Evolutionary conservation across 1,140 invertebrate species (phyloP).

Genomic region (Chrysopa pallens): DNA sequence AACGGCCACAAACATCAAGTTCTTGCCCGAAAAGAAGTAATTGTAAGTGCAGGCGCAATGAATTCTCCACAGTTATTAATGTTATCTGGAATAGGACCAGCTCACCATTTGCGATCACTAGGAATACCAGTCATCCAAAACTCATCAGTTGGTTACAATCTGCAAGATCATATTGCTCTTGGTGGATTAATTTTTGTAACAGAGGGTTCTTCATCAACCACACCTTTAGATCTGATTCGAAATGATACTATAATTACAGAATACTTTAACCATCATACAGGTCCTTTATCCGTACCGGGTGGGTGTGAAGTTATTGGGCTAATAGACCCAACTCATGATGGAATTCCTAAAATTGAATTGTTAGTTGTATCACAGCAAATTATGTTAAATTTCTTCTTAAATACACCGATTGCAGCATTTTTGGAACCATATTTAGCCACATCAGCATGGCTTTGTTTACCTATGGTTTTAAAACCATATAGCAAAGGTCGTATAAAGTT

Average conservation of each 20-base stretch:
- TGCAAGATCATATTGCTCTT: slow-evolving; percentile 53
- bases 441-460: slow-evolving; percentile 62
- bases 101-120: slow-evolving; percentile 36
- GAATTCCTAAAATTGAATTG: slow-evolving; percentile 75
- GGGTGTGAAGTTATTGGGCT: slow-evolving; percentile 74
- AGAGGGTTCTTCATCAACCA: slow-evolving; percentile 21
- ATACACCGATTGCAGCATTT: slow-evolving; percentile 41
- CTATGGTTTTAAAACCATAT: slow-evolving; percentile 35
- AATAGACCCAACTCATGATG: slow-evolving; percentile 66
- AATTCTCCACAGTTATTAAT: slow-evolving; percentile 56
- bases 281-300: slow-evolving; percentile 65
- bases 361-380: slow-evolving; percentile 65
- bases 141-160: slow-evolving; percentile 48
- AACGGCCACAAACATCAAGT: slow-evolving; percentile 29
- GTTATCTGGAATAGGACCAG: slow-evolving; percentile 58
- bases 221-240: slow-evolving; percentile 51
- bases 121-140: slow-evolving; percentile 39
- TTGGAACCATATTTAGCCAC: slow-evolving; percentile 50
- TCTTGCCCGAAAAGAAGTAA: slow-evolving; percentile 43
- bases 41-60: slow-evolving; percentile 48
- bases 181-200: slow-evolving; percentile 35
- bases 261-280: slow-evolving; percentile 48
- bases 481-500: slow-evolving; percentile 23
- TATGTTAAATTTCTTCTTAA: slow-evolving; percentile 47
- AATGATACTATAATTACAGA: slow-evolving; percentile 37